Evolutionary conservation across 2,113 vertebrate genomes (phyloP), one percentile per base, ranked within the genome.

Genomic region (Acanthochromis polyacanthus): DNA sequence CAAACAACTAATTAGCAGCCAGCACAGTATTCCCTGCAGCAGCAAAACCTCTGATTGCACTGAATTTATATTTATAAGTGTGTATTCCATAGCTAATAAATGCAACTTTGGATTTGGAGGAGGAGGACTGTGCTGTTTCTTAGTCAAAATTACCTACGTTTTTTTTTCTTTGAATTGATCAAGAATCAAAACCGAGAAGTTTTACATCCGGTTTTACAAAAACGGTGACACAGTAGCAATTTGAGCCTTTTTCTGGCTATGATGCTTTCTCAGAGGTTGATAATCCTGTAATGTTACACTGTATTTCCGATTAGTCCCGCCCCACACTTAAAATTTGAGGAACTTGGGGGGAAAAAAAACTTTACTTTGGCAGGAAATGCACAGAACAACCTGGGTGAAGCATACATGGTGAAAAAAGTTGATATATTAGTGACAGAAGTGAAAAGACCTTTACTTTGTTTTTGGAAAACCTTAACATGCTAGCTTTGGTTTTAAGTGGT

Each of bases 401-500:
- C 61, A 78, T 65, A 55, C 36, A 32, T 61, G 63, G 16, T 46
- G 53, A 40, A 28, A 61, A 55, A 71, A 71, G 17, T 20, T 62
- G 3, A 68, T 79, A 74, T 77, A 45, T 67, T 70, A 70, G 51
- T 46, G 63, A 67, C 75, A 77, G 28, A 81, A 88, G 82, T 67
- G 61, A 63, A 88, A 89, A 82, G 76, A 88, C 28, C 30, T 75
- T 84, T 84, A 57, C 68, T 85, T 86, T 80, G 69, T 81, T 90
- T 87, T 80, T 68, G 82, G 64, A 87, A 84, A 87, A 83, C 59
- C 75, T 66, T 81, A 81, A 85, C 82, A 75, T 75, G 46, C 73
- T 52, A 74, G 81, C 78, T 85, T 86, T 85, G 71, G 63, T 86
- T 74, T 59, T 89, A 91, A 91, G 77, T 86, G 85, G 55, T 92